A percentile compares a stretch with the other conserved stretches of the same genome.
Conservation (phyloP, 2,797 vertebrate genomes). For the Enteromius fasciolatus region DNA sequence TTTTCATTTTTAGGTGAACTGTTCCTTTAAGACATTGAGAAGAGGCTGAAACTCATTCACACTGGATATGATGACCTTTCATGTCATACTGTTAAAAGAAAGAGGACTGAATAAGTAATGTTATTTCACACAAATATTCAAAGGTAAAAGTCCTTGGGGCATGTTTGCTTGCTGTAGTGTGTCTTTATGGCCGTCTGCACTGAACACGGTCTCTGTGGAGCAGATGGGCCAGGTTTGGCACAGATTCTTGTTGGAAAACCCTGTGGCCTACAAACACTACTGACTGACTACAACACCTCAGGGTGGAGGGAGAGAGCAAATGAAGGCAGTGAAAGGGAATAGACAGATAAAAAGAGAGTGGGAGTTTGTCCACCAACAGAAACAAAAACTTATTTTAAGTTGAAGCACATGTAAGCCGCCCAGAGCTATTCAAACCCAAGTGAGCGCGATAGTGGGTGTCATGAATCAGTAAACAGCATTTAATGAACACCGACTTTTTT, state of each 20-base stretch:
- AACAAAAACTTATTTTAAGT: constrained; percentile 50
- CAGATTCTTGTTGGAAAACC: constrained; percentile 43
- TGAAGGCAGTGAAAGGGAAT: constrained; percentile 14
- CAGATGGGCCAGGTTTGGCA: constrained; percentile 54
- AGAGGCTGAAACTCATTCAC: constrained; percentile 1
- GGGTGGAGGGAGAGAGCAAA: constrained; percentile 18
- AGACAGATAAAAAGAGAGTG: constrained; percentile 34
- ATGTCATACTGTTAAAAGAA: background rate
- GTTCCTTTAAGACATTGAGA: background rate
- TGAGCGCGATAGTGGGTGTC: constrained; percentile 34
- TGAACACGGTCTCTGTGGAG: constrained; percentile 40
- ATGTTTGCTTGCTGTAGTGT: background rate
- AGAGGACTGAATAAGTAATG: constrained; percentile 3
- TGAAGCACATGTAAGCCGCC: constrained; percentile 56
- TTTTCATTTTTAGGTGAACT: background rate
- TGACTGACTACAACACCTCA: constrained; percentile 45
- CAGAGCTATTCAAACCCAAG: constrained; percentile 49
- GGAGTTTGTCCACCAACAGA: constrained; percentile 36
- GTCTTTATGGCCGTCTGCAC: constrained; percentile 18
- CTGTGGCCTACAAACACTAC: constrained; percentile 48
- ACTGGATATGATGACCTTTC: background rate
- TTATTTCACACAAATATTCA: constrained; percentile 28
- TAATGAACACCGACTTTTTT: constrained; percentile 31
- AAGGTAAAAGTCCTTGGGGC: constrained; percentile 12
- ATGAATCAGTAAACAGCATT: constrained; percentile 44